phyloP scores from a whole-genome alignment of 1,140 invertebrate species.

The Drosophila truncata region DNA sequence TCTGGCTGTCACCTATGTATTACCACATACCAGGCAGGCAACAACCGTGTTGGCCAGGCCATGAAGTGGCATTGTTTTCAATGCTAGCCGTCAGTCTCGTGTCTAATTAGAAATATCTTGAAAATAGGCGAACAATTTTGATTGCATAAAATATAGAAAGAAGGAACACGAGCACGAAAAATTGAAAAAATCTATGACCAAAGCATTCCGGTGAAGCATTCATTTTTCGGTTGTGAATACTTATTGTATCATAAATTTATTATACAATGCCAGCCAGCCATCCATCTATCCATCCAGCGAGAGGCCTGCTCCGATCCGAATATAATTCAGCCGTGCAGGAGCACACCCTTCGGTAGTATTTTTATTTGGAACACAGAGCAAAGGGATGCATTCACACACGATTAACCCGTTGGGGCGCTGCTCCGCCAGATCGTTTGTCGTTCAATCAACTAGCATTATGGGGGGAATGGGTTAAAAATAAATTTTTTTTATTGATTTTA shows the following conservation, averaged over 20 bases:
- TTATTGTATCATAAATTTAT: conserved; percentile 1
- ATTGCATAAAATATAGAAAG: conserved; percentile 4
- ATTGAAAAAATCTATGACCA: not conserved
- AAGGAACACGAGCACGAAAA: not conserved
- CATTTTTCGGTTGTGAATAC: not conserved
- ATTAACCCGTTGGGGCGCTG: conserved; percentile 24
- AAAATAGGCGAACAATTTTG: not conserved
- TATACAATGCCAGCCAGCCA: not conserved
- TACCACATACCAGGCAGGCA: not conserved
- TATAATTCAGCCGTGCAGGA: conserved; percentile 13
- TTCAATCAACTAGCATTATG: conserved; percentile 24
- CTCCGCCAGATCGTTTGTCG: conserved; percentile 9
- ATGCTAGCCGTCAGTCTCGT: conserved; percentile 63
- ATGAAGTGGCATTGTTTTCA: conserved; percentile 31
- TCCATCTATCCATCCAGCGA: not conserved
- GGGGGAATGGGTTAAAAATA: conserved; percentile 42
- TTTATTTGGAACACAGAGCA: conserved; percentile 15
- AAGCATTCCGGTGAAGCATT: not conserved
- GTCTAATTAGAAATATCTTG: conserved; percentile 71
- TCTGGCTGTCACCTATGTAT: not conserved
- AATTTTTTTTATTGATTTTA: conserved; percentile 46
- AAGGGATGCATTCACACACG: conserved; percentile 37
- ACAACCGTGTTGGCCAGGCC: conserved; percentile 6
- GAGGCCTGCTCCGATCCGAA: conserved; percentile 6
- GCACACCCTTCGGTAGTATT: not conserved